These are phyloP conservation scores for Lysandra coridon DNA, from an alignment of 2,888 invertebrate species.

Conservation along the genomic window DNA sequence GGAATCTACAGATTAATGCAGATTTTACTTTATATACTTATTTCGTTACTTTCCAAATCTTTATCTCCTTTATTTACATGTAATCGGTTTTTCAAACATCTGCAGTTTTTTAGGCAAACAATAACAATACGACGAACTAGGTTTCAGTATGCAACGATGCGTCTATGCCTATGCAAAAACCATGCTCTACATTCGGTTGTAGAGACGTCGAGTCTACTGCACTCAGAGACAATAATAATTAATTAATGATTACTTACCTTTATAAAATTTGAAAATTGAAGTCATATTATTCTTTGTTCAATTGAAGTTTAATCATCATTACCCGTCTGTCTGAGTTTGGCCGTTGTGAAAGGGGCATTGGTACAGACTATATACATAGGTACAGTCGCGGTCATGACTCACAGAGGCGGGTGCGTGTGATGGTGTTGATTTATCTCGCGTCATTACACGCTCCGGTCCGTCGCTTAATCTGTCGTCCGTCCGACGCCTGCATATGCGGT, in stretches of 20 bases:
- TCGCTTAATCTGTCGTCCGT: conserved; percentile 51
- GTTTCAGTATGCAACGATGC: not conserved
- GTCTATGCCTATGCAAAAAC: not conserved
- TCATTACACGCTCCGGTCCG: conserved; percentile 63
- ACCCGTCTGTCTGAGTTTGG: no score
- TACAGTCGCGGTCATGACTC: conserved; percentile 51
- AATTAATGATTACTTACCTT: no score
- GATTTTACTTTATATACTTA: not conserved
- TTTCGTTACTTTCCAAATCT: not conserved
- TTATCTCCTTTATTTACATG: not conserved
- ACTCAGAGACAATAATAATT: no score
- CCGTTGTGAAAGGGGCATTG: not conserved
- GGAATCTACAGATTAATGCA: not conserved
- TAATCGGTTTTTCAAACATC: not conserved
- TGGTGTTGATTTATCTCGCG: conserved; percentile 68
- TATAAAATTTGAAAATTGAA: no score
- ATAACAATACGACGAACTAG: not conserved
- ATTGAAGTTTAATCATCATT: no score
- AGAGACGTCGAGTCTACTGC: no score
- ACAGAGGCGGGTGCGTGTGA: conserved; percentile 59
- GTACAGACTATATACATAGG: not conserved
- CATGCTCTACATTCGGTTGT: no score
- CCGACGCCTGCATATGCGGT: conserved; percentile 47
- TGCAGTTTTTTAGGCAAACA: not conserved
- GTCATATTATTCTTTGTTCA: no score